phyloP scores from a whole-genome alignment of 2,888 invertebrate genomes.

The Synergus itoensis region DNA sequence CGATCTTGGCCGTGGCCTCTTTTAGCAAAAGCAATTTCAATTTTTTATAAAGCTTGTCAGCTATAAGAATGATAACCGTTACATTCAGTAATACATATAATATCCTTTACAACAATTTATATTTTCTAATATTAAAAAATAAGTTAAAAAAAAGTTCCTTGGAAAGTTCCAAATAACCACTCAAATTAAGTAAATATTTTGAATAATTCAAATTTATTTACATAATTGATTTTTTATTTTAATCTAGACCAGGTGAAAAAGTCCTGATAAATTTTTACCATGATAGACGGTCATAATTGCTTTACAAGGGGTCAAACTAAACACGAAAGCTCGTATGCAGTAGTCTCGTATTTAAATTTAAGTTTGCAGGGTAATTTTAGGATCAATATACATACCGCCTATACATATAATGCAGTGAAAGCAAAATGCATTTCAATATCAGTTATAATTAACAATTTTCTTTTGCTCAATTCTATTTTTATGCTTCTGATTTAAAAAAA shows the following conservation, averaged over 20 bases:
- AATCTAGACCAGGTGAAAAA: background rate
- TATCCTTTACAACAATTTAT: background rate
- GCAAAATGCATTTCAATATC: too few relatives aligned
- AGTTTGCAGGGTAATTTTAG: constrained; percentile 6
- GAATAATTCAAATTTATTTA: too few relatives aligned
- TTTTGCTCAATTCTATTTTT: too few relatives aligned
- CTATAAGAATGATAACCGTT: background rate
- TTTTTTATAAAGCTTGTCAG: background rate
- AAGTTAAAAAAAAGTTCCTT: background rate
- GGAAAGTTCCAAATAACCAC: background rate
- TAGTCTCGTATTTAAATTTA: constrained; percentile 24
- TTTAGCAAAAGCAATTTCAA: constrained; percentile 15
- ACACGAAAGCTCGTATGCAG: constrained; percentile 29
- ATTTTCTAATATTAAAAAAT: background rate
- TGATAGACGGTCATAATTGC: constrained; percentile 13
- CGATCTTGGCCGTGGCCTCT: constrained; percentile 24
- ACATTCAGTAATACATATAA: background rate
- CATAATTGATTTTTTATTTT: background rate
- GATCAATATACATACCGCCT: constrained; percentile 21
- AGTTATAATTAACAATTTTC: too few relatives aligned
- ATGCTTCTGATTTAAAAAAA: too few relatives aligned
- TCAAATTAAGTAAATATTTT: too few relatives aligned
- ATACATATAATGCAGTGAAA: background rate
- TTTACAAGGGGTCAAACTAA: background rate
- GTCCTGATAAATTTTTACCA: background rate